Conservation (phyloP, 2,888 invertebrate species). For the Leptinotarsa rubiginosa region DNA sequence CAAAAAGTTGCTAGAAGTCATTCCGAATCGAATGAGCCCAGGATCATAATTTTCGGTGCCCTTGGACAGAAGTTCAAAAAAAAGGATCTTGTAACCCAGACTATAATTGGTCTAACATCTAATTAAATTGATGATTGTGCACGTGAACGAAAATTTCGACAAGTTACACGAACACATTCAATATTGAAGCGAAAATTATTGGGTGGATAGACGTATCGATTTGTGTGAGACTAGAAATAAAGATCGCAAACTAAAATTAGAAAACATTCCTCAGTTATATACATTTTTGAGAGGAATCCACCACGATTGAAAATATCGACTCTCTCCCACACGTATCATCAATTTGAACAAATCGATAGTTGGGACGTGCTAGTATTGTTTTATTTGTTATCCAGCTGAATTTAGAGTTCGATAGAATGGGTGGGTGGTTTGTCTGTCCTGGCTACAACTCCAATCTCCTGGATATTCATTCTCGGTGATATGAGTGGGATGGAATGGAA, state of each 20-base stretch:
- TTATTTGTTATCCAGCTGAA: background rate
- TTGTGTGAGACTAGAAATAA: background rate
- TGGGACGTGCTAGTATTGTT: background rate
- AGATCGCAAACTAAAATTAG: background rate
- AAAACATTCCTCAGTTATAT: constrained; percentile 15
- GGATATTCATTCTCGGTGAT: no score
- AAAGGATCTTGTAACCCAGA: no score
- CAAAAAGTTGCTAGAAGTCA: no score
- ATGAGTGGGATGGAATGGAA: no score
- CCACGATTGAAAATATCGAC: background rate
- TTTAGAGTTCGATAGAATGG: background rate
- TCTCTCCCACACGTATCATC: background rate
- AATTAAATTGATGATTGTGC: background rate
- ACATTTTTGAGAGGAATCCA: constrained; percentile 19
- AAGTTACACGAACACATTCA: no score
- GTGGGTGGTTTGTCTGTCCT: background rate
- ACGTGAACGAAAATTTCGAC: no score
- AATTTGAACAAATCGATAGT: background rate
- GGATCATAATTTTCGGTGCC: no score
- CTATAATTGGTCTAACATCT: no score
- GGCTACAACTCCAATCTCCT: no score
- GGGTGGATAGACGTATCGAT: background rate
- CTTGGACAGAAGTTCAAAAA: no score
- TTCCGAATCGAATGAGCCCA: no score
- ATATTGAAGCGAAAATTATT: no score